Conservation (phyloP, 2,113 vertebrate genomes). For the Grammomys surdaster region DNA sequence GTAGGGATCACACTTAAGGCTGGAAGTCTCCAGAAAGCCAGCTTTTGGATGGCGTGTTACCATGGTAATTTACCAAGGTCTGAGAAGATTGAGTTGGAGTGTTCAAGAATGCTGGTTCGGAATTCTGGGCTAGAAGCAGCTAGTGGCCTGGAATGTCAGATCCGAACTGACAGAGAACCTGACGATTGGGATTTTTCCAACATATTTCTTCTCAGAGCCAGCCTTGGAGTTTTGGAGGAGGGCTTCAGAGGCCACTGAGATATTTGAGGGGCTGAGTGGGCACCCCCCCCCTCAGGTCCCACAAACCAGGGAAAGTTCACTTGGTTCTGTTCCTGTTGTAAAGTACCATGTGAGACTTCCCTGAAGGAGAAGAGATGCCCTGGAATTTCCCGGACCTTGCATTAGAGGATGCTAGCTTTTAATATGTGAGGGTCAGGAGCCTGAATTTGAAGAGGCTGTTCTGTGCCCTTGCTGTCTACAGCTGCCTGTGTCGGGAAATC, state of each 20-base stretch:
- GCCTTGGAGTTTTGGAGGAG: neutral
- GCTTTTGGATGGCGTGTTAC: constrained; percentile 57
- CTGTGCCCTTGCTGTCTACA: constrained; percentile 82
- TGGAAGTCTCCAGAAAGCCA: constrained; percentile 51
- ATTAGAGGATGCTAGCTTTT: neutral
- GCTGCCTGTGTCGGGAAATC: constrained; percentile 92
- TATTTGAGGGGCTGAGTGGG: neutral
- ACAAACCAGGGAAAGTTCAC: neutral
- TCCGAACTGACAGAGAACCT: constrained; percentile 11
- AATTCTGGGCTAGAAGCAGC: constrained; percentile 12
- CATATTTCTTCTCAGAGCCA: constrained; percentile 44
- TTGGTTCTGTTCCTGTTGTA: neutral
- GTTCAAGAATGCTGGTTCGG: constrained; percentile 60
- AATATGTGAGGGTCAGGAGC: neutral
- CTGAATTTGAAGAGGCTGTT: neutral
- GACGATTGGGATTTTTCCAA: constrained; percentile 30
- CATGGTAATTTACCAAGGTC: constrained; percentile 65
- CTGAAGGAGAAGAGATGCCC: neutral
- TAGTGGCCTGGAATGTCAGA: constrained; percentile 7
- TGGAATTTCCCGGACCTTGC: neutral
- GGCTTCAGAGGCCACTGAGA: constrained; percentile 15
- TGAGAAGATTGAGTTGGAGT: constrained; percentile 50
- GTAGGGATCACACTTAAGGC: constrained; percentile 31
- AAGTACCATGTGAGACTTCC: neutral
- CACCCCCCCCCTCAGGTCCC: neutral